Base-by-base conservation (phyloP, 2,888 invertebrate genomes). In the Tigriopus californicus region DNA sequence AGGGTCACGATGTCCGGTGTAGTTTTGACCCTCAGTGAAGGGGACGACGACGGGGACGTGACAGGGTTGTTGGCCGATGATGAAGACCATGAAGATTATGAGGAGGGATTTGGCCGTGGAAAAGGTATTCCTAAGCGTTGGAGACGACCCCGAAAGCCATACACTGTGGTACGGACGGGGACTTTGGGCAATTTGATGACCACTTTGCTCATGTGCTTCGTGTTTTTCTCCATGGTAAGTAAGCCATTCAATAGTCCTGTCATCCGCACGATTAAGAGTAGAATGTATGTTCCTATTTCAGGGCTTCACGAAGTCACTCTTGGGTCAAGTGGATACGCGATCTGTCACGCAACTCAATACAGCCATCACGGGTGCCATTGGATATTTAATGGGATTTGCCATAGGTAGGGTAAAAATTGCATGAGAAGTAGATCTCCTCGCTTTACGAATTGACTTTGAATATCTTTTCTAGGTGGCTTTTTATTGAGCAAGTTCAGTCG, bases 181-280 rank as follows among this genome's bases (percentile, higher is more conserved):
- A 46, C 24, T 12, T 18, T 56, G 5, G 22, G 42, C 15, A 20
- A 56, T 11, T 46, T 56, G 8, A 20, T 56, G 5, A 56, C 42
- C 25, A 56, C 56, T n/a, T 25, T 56, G 5, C 15, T 46, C 11
- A 18, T 56, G 12, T 56, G 56, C 44, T 56, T 18, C 46, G 33
- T 56, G 22, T 56, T 56, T 46, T 56, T 56, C 20, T 42, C 46
- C 42, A 20, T 56, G 56, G 56, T 56, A 46, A 46, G 44, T 18
- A 10, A 44, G 1, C 8, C 13, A 6, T 22, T 22, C 51, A 6
- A 6, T 5, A n/a, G 4, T 11, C 13, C 22, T 18, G 3, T 44
- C 44, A 15, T 6, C 15, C 44, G 5, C 10, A 18, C 3, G 33
- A 8, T 5, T 33, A 3, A 5, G 44, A 44, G 44, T 15, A 44